These are phyloP conservation scores for Lingula anatina DNA, from an alignment of 2,888 invertebrate species.

Conservation along the genomic window DNA sequence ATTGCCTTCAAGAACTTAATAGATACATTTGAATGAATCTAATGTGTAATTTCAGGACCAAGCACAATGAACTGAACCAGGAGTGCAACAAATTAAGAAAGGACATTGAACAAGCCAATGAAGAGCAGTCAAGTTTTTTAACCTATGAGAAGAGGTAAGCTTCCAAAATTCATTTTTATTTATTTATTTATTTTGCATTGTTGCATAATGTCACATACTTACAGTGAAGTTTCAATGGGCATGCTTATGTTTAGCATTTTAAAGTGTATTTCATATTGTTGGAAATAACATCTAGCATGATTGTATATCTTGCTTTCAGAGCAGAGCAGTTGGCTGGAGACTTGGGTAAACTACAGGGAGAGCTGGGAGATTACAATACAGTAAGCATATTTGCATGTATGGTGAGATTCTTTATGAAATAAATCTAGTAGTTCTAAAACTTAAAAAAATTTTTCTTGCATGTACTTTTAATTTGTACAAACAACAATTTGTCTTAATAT, in stretches of 20 bases:
- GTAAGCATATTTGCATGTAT: conserved; percentile 26
- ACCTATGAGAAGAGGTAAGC: conserved; percentile 55
- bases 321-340: conserved; percentile 56
- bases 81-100: conserved; percentile 60
- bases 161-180: neutral
- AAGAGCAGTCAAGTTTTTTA: conserved; percentile 52
- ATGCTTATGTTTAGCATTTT: neutral
- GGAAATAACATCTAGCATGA: conserved; percentile 1
- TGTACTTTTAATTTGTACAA: neutral
- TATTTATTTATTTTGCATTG: neutral
- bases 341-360: conserved; percentile 66
- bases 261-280: neutral
- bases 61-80: conserved; percentile 68
- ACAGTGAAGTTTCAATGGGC: neutral
- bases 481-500: neutral
- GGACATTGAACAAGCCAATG: conserved; percentile 47
- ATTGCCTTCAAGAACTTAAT: too few species aligned
- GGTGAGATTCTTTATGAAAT: too few species aligned
- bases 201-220: neutral
- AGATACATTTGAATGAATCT: too few species aligned
- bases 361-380: conserved; percentile 74
- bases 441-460: neutral
- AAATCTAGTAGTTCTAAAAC: neutral
- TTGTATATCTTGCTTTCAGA: conserved; percentile 24
- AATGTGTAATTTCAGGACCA: conserved; percentile 59